Conservation (phyloP, 2,113 vertebrate species). For the Emydura subglobosa region DNA sequence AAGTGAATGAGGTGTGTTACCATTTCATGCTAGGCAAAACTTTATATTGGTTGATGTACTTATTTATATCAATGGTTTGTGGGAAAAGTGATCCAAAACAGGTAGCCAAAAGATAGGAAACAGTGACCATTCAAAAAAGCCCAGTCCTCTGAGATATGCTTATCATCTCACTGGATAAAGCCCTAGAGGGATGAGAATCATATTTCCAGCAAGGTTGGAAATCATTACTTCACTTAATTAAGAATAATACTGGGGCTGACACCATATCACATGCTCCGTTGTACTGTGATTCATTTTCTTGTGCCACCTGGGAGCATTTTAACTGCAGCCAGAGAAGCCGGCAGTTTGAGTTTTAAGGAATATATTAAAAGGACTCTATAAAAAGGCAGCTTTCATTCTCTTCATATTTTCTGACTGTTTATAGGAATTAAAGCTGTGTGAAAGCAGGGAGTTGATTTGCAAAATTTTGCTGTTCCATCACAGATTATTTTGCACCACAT, state of each 20-base stretch:
- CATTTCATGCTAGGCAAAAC: neutral
- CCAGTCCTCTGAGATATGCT: neutral
- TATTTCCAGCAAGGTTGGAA: constrained; percentile 18
- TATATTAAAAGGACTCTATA: rapidly evolving
- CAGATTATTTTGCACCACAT: neutral
- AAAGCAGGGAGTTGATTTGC: neutral
- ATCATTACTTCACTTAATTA: constrained; percentile 52
- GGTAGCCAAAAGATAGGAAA: constrained; percentile 25
- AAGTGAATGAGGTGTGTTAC: neutral
- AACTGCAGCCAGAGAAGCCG: neutral
- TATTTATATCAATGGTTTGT: neutral
- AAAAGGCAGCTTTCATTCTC: neutral
- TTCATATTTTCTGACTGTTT: neutral
- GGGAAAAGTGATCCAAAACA: constrained; percentile 29
- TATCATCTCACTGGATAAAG: neutral
- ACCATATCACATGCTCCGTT: constrained; percentile 33
- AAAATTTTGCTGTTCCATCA: neutral
- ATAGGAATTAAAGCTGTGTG: neutral
- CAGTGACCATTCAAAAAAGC: neutral
- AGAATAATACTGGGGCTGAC: constrained; percentile 25
- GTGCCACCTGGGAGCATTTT: neutral
- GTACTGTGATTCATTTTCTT: neutral
- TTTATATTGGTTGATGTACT: neutral
- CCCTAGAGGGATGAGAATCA: constrained; percentile 37
- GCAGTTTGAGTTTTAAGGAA: constrained; percentile 1